Base-by-base conservation (phyloP, 2,113 vertebrate species). In the Gadus macrocephalus region DNA sequence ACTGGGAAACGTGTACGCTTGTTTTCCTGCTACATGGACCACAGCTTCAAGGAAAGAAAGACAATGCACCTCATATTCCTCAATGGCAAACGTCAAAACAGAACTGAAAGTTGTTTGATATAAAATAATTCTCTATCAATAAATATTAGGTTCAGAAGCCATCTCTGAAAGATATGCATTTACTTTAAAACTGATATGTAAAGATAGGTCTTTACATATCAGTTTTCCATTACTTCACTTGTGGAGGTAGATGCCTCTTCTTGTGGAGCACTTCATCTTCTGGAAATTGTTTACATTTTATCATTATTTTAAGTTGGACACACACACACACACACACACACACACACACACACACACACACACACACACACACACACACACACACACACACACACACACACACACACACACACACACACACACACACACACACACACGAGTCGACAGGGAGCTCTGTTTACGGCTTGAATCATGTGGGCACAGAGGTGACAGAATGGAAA, bases 1-100 rank as follows among this genome's bases (percentile, higher is more conserved):
- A 76, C 22, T 72, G 89, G 89, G 88, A 53, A 70, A 68, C 60
- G 78, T 84, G 81, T 84, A 83, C 81, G 88, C 87, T 91, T 92
- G 89, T 93, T 92, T 91, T 87, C 74, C 68, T 82, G 70, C 78
- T 20, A n/a, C 58, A 69, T 62, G 20, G 71, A 75, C 81, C 81
- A 80, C 81, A 78, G 72, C 27, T 5, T 61, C 61, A 80, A 77
- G 74, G 63, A 59, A 85, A 70, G 73, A 66, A 0, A 42, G 60
- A 53, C 31, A 35, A 35, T 35, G 31, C 31, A 35, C 31, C 6
- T 35, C 31, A 35, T 35, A 35, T 35, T 35, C 31, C 4, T 35
- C 31, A 35, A 3, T 35, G 31, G 31, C 31, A 35, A 69, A 7
- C 15, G 25, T 20, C 55, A 3, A 66, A 72, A 15, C 67, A 61